phyloP scores from a whole-genome alignment of 1,140 invertebrate species.

The Triops cancriformis region DNA sequence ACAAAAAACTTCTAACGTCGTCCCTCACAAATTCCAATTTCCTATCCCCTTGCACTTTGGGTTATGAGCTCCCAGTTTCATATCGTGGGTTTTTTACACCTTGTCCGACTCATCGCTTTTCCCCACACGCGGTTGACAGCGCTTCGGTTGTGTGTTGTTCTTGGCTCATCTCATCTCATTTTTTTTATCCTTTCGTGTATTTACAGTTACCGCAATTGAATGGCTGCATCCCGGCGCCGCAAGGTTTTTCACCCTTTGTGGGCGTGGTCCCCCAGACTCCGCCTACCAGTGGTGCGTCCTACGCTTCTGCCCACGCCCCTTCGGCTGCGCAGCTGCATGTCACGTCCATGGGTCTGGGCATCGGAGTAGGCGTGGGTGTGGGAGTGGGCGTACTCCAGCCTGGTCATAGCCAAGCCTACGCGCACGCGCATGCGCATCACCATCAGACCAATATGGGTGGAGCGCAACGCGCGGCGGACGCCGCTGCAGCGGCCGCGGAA shows the following conservation, averaged over 20 bases:
- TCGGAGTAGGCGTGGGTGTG: conserved; percentile 30
- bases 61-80: too few species aligned
- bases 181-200: not conserved
- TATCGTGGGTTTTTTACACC: too few species aligned
- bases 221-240: not conserved
- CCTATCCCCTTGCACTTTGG: too few species aligned
- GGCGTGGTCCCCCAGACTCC: not conserved
- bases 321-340: conserved; percentile 35
- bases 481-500: conserved; percentile 28
- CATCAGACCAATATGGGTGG: not conserved
- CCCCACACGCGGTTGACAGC: too few species aligned
- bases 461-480: not conserved
- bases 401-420: conserved; percentile 23
- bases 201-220: not conserved
- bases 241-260: not conserved
- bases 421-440: conserved; percentile 17
- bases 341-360: conserved; percentile 25
- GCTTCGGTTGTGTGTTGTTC: too few species aligned
- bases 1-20: too few species aligned
- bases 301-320: conserved; percentile 31
- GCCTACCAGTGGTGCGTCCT: not conserved
- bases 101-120: too few species aligned
- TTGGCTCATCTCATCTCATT: not conserved
- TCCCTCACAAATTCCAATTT: too few species aligned
- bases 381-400: conserved; percentile 22